These are phyloP conservation scores for Pelobates cultripes DNA, from an alignment of 2,797 vertebrate species.

Conservation along the genomic window DNA sequence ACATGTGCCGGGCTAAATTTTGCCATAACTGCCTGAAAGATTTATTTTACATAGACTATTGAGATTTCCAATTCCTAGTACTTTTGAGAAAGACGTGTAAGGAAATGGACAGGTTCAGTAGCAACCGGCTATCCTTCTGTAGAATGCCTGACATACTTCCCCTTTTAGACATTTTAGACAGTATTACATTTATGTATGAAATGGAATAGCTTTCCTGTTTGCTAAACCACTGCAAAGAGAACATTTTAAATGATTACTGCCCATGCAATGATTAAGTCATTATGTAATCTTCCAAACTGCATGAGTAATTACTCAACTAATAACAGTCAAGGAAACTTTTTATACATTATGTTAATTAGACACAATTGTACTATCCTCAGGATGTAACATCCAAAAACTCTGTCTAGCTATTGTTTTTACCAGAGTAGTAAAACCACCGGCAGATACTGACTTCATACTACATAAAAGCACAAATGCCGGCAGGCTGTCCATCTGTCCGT, in stretches of 20 bases:
- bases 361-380: background rate
- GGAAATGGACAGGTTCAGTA: background rate
- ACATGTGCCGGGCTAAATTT: too few species aligned
- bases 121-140: background rate
- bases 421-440: background rate
- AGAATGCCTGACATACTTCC: background rate
- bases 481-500: too few species aligned
- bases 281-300: background rate
- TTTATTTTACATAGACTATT: too few species aligned
- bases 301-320: background rate
- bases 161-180: background rate
- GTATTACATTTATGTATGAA: background rate
- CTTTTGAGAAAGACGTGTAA: background rate
- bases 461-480: too few species aligned
- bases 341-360: background rate
- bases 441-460: background rate
- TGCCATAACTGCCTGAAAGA: too few species aligned
- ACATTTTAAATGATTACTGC: background rate
- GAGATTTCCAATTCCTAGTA: background rate
- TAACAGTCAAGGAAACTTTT: background rate
- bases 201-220: background rate
- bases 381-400: background rate
- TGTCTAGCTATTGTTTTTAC: background rate
- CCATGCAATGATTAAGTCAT: background rate
- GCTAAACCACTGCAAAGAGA: background rate